A percentile compares a stretch with the other conserved stretches of the same genome.
Evolutionary conservation across 2,888 invertebrate genomes (phyloP).

Genomic region (Dryobota labecula): DNA sequence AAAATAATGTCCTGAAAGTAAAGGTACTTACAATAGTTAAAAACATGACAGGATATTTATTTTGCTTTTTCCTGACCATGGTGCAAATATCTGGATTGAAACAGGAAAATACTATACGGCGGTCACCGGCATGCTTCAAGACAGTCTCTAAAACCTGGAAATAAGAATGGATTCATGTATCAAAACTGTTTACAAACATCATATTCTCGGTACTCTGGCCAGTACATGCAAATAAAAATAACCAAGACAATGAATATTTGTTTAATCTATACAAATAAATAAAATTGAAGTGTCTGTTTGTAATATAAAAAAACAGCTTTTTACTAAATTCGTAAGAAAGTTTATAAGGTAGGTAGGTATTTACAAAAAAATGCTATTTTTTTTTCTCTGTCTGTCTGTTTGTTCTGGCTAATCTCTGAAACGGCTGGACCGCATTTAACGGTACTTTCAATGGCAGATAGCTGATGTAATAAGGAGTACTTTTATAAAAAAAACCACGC

Average conservation of each 20-base stretch:
- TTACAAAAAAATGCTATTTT: too few relatives aligned
- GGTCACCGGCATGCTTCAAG: slow-evolving; percentile 93
- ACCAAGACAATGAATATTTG: background rate
- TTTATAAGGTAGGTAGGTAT: too few relatives aligned
- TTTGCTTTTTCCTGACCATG: slow-evolving; percentile 98
- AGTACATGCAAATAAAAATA: background rate
- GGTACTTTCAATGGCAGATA: too few relatives aligned
- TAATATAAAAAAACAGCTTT: too few relatives aligned
- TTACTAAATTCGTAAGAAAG: too few relatives aligned
- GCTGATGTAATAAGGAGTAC: too few relatives aligned
- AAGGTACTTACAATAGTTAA: slow-evolving; percentile 94
- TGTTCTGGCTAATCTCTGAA: too few relatives aligned
- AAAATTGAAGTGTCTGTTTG: too few relatives aligned
- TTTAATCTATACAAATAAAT: too few relatives aligned
- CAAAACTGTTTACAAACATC: slow-evolving; percentile 6
- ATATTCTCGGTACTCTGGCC: background rate
- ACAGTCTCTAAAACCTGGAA: slow-evolving; percentile 94
- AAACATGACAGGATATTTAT: slow-evolving; percentile 98
- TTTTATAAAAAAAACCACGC: too few relatives aligned
- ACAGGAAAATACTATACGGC: slow-evolving; percentile 97
- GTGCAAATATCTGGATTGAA: slow-evolving; percentile 99
- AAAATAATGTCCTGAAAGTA: background rate
- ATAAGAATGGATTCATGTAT: slow-evolving; percentile 26
- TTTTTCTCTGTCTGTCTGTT: too few relatives aligned
- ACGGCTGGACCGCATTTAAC: too few relatives aligned